Base-by-base conservation (phyloP, 2,888 invertebrate genomes). In the Sphinx pinastri region DNA sequence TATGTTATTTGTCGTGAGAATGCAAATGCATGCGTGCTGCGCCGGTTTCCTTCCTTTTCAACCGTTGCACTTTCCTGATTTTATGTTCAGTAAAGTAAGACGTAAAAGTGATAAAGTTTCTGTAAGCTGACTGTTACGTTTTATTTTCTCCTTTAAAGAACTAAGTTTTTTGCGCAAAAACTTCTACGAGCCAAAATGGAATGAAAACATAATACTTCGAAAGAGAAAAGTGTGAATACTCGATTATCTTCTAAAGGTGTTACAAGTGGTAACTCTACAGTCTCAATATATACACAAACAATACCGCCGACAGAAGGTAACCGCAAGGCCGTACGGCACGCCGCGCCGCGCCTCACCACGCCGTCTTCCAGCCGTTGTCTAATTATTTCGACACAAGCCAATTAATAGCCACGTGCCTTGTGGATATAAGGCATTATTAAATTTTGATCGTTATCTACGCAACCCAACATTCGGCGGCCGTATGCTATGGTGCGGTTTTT, bases 381-480 rank as follows among this genome's bases (percentile, higher is more conserved):
- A 79, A 82, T 84, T 84, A 85, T 86, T 84, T 83, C 81, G 79
- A 83, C 83, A 84, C 79, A 77, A 82, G 77, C 81, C 79, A 85
- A 86, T 86, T 85, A 85, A 81, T 78, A 72, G 75, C 75, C 74
- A 77, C 79, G 79, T 82, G 82, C 70, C 75, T 79, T 71, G 77
- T 77, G 74, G 74, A 74, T 76, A 81, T 82, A 80, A 81, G 76
- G 75, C 76, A 77, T 85, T 85, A 87, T 88, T 85, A 84, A 85
- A 84, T 84, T 82, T 79, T 80, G 84, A 84, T 86, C 77, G 71
- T 75, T 83, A 84, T 87, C 85, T 79, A 73, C 71, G 71, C 75
- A 74, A 75, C 72, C 76, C 75, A 74, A 74, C 73, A 69, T 73
- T 76, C 77, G 76, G 76, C 74, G 76, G 78, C 76, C 76, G 74